phyloP scores from a whole-genome alignment of 2,797 vertebrate species.

The Tragopan temminckii region DNA sequence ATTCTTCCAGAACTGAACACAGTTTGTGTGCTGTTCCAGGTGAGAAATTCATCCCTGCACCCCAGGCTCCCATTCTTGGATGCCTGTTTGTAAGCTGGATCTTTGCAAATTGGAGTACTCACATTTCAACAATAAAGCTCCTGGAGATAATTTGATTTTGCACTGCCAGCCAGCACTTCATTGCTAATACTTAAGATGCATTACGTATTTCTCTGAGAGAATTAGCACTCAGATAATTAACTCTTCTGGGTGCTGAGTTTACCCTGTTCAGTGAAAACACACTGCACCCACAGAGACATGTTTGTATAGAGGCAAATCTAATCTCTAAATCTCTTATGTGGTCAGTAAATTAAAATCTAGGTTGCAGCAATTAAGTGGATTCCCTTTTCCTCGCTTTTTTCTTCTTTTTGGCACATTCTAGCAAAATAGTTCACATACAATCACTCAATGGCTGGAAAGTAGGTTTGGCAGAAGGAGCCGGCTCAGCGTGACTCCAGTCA shows the following conservation, averaged over 20 bases:
- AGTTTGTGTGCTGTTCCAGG: background rate
- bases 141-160: slow-evolving; percentile 68
- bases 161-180: slow-evolving; percentile 35
- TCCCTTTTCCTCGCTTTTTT: background rate
- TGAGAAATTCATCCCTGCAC: slow-evolving; percentile 14
- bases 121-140: slow-evolving; percentile 62
- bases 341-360: slow-evolving; percentile 52
- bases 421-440: slow-evolving; percentile 33
- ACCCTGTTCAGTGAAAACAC: slow-evolving; percentile 38
- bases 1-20: slow-evolving; percentile 10
- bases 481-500: slow-evolving; percentile 58
- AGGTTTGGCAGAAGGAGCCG: slow-evolving; percentile 32
- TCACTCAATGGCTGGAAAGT: slow-evolving; percentile 43
- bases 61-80: background rate
- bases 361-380: slow-evolving; percentile 1
- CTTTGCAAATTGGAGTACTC: slow-evolving; percentile 15
- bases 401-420: slow-evolving; percentile 2
- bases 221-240: slow-evolving; percentile 72
- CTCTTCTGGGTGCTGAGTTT: slow-evolving; percentile 21
- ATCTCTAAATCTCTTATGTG: slow-evolving; percentile 50
- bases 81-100: background rate
- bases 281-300: slow-evolving; percentile 14
- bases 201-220: slow-evolving; percentile 56
- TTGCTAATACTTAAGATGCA: slow-evolving; percentile 47
- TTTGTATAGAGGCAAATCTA: slow-evolving; percentile 21